These are phyloP conservation scores for Sicus ferrugineus DNA, from an alignment of 2,888 invertebrate species.

Conservation along the genomic window DNA sequence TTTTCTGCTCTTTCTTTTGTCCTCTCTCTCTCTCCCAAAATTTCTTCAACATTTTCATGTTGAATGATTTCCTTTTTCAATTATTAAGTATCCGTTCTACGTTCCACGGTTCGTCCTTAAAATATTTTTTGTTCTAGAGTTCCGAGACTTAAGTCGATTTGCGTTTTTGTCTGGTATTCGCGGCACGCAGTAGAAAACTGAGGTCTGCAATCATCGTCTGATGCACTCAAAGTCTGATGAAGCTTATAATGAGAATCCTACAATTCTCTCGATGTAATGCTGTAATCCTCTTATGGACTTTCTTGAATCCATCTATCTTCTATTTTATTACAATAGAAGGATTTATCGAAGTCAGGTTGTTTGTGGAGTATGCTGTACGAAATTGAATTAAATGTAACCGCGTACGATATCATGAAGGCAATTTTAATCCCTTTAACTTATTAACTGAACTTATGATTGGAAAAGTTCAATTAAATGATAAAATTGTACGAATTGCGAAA, in stretches of 20 bases:
- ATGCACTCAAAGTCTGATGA: neutral
- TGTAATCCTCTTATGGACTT: neutral
- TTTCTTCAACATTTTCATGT: too few species aligned
- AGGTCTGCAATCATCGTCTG: slow-evolving; percentile 13
- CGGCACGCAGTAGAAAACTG: neutral
- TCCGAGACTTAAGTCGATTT: slow-evolving; percentile 12
- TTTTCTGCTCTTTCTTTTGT: too few species aligned
- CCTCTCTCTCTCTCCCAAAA: too few species aligned
- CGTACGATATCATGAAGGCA: slow-evolving; percentile 10
- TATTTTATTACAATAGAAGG: slow-evolving; percentile 9
- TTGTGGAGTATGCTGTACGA: slow-evolving; percentile 11
- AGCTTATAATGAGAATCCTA: slow-evolving; percentile 30
- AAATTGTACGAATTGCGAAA: neutral
- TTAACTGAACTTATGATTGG: slow-evolving; percentile 9
- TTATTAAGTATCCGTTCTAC: too few species aligned
- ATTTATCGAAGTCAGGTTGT: too few species aligned
- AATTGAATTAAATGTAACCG: slow-evolving; percentile 26
- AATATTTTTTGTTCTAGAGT: too few species aligned
- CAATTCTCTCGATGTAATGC: slow-evolving; percentile 11
- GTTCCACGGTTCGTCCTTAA: too few species aligned
- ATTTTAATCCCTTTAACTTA: slow-evolving; percentile 8
- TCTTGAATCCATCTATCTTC: neutral
- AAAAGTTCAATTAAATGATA: neutral
- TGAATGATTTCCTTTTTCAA: too few species aligned
- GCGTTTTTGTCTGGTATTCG: neutral